Evolutionary conservation across 1,140 invertebrate species (phyloP).

Genomic region (Aphelinus certus): DNA sequence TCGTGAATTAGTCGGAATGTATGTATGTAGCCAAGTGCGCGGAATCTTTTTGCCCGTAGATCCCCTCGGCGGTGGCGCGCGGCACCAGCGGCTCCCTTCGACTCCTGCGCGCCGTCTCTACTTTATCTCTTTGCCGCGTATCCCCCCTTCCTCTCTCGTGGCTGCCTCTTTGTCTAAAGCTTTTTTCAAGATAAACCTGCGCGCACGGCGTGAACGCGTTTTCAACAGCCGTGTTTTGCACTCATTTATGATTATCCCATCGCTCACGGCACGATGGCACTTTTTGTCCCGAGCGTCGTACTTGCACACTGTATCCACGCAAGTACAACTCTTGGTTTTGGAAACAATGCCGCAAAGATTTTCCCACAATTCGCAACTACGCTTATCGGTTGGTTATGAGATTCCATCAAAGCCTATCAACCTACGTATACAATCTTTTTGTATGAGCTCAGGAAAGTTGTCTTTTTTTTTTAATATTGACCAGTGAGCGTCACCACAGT

Average conservation of each 20-base stretch:
- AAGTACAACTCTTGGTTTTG: too few species aligned
- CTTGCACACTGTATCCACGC: too few species aligned
- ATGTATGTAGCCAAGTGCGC: background rate
- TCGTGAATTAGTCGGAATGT: conserved; percentile 29
- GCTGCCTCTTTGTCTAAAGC: conserved; percentile 7
- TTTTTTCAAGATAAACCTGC: conserved; percentile 32
- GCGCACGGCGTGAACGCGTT: conserved; percentile 22
- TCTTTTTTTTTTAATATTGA: too few species aligned
- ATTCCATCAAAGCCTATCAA: too few species aligned
- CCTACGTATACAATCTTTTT: too few species aligned
- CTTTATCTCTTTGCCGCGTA: conserved; percentile 32
- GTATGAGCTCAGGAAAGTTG: too few species aligned
- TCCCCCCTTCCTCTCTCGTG: background rate
- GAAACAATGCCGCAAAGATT: too few species aligned
- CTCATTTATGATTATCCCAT: conserved; percentile 39
- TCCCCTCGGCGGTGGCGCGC: background rate
- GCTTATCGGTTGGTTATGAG: too few species aligned
- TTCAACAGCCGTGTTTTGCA: conserved; percentile 10
- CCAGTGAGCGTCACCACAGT: too few species aligned
- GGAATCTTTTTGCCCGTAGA: conserved; percentile 18
- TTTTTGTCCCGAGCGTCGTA: too few species aligned
- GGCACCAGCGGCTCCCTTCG: background rate
- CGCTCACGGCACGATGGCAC: background rate
- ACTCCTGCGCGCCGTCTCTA: background rate
- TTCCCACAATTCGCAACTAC: too few species aligned